Conservation (phyloP, 2,113 vertebrate genomes). For the Anser brachyrhynchus region DNA sequence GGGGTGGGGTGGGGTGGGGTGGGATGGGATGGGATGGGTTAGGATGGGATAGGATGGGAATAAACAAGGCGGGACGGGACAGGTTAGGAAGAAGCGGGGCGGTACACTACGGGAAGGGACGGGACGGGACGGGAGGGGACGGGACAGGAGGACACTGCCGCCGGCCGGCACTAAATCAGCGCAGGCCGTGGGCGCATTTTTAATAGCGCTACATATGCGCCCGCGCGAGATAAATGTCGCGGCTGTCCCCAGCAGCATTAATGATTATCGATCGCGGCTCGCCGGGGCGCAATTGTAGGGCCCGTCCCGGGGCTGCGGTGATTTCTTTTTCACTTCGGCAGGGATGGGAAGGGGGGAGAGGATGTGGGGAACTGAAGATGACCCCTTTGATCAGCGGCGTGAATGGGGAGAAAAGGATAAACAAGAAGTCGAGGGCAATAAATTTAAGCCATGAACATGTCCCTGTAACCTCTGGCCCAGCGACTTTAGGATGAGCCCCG, state of each 20-base stretch:
- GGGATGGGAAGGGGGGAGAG: neutral
- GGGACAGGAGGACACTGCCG: neutral
- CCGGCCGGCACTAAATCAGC: neutral
- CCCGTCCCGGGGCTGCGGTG: neutral
- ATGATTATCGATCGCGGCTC: neutral
- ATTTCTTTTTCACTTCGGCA: neutral
- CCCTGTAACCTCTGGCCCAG: conserved; percentile 90
- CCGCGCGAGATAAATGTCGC: neutral
- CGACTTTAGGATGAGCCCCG: conserved; percentile 77
- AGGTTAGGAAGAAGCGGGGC: too few species aligned
- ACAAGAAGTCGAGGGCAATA: conserved; percentile 84
- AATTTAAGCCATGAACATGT: conserved; percentile 87
- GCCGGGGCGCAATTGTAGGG: neutral
- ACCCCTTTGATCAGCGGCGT: conserved; percentile 80
- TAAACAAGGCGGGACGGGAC: too few species aligned
- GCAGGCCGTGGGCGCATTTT: neutral
- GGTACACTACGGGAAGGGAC: neutral
- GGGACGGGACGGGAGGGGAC: neutral
- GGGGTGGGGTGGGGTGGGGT: neutral
- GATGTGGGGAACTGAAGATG: conserved; percentile 63
- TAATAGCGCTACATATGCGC: neutral
- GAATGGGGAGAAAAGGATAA: conserved; percentile 73
- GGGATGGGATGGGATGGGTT: neutral
- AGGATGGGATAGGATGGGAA: neutral
- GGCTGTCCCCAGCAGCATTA: neutral